These are phyloP conservation scores for Neodiprion lecontei DNA, from an alignment of 1,140 invertebrate species.

Conservation along the genomic window DNA sequence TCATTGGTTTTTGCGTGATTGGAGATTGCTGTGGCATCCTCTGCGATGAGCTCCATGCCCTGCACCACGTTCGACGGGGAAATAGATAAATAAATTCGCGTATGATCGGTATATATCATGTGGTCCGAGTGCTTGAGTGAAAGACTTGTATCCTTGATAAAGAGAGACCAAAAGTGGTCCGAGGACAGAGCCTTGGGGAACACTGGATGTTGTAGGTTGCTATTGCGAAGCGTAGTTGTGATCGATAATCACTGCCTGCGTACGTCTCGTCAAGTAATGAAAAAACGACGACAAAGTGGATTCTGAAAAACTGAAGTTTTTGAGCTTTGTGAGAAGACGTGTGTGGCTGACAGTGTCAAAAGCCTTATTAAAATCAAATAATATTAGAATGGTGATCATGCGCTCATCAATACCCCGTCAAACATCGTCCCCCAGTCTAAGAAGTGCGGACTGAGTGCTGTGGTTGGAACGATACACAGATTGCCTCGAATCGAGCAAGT, in stretches of 20 bases:
- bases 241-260: background rate
- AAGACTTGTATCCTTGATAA: background rate
- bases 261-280: background rate
- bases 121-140: background rate
- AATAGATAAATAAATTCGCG: background rate
- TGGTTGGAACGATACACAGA: slow-evolving; percentile 9
- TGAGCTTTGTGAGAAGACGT: background rate
- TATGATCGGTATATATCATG: slow-evolving; percentile 1
- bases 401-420: background rate
- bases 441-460: background rate
- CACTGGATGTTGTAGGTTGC: background rate
- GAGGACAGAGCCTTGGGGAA: background rate
- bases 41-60: background rate
- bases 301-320: background rate
- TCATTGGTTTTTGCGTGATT: background rate
- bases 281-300: background rate
- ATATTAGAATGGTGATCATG: background rate
- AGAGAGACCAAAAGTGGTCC: background rate
- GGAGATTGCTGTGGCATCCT: background rate
- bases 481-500: background rate
- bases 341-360: background rate
- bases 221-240: background rate
- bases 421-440: background rate
- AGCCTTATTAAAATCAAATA: too few species aligned
- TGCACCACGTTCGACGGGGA: background rate